Base-by-base conservation (phyloP, 92 coral and sea anemone genomes). In the Palythoa grandis region DNA sequence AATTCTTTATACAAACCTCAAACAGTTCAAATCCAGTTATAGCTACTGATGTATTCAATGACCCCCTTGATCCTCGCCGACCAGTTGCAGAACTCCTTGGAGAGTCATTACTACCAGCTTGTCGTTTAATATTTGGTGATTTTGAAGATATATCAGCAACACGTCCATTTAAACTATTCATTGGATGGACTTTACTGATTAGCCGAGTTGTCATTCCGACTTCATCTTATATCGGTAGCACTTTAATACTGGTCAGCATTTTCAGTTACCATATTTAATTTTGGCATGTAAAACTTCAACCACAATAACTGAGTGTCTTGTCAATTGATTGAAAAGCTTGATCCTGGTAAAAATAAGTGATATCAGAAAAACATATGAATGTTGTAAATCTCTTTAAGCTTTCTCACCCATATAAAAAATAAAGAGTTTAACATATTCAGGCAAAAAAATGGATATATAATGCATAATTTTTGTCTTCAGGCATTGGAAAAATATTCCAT, bases 161-260 rank as follows among this genome's bases (percentile, higher is more conserved):
- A 60, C 85, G 74, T 43, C 85, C 85, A 80, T 80, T 80, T 2
- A 66, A 80, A 7, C 61, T 66, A 20, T 66, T 80, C 65, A 80
- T 80, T 47, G 85, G 74, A 47, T 80, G 85, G 50, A 80, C 85
- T 48, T 80, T 80, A 52, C 52, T 66, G 74, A 48, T 80, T 67
- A 22, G 63, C 5, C 47, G 63, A 13, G 39, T 48, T 65, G 52
- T 67, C 85, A 80, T 80, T 25, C 74, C 85, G 25, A 20, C 40
- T 40, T 80, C 37, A 66, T 17, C 38, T 68, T 56, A 80, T 40
- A 65, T 15, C 2, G 35, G 40, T 57, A 37, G 8, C 3, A 25
- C 70, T 48, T n/a, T n/a, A n/a, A n/a, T 77, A 16, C 24, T 15
- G 50, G 50, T 43, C 50, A 43, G 50, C 7, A 3, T 43, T 43